These are phyloP conservation scores for Plagodis pulveraria DNA, from an alignment of 2,888 invertebrate species.

Conservation along the genomic window DNA sequence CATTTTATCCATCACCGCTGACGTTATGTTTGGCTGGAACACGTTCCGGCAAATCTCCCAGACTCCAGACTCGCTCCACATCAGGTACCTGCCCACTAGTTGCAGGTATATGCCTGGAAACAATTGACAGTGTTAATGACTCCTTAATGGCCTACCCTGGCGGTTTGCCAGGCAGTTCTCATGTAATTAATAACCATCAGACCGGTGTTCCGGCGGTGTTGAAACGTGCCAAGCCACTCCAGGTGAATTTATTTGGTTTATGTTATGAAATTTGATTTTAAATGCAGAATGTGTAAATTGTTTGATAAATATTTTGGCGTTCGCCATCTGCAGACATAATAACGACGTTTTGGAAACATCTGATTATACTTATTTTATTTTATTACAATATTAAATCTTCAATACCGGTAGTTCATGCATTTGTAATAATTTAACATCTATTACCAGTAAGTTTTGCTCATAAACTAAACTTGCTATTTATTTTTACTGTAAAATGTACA, in stretches of 20 bases:
- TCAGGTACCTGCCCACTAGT: constrained; percentile 83
- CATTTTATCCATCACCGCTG: constrained; percentile 34
- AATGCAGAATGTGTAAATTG: constrained; percentile 12
- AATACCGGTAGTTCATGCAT: no score
- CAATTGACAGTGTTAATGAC: constrained; percentile 46
- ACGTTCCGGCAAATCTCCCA: constrained; percentile 87
- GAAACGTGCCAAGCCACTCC: constrained; percentile 19
- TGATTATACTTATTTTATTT: no score
- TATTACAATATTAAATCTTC: no score
- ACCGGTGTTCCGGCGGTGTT: constrained; percentile 15
- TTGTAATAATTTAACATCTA: no score
- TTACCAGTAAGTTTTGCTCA: no score
- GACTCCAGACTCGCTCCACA: constrained; percentile 89
- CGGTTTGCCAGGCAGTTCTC: constrained; percentile 36
- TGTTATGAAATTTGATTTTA: constrained; percentile 19
- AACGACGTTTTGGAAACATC: not conserved
- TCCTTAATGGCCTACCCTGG: constrained; percentile 34
- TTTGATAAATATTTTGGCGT: constrained; percentile 17
- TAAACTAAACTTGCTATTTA: no score
- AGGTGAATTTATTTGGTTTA: constrained; percentile 20
- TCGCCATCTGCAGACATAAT: constrained; percentile 1
- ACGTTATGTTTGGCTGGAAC: constrained; percentile 55
- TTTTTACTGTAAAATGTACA: no score
- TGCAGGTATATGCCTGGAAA: constrained; percentile 78
- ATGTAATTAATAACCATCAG: constrained; percentile 38